These are phyloP conservation scores for Ginglymostoma cirratum DNA, from an alignment of 2,113 vertebrate genomes.

Conservation along the genomic window DNA sequence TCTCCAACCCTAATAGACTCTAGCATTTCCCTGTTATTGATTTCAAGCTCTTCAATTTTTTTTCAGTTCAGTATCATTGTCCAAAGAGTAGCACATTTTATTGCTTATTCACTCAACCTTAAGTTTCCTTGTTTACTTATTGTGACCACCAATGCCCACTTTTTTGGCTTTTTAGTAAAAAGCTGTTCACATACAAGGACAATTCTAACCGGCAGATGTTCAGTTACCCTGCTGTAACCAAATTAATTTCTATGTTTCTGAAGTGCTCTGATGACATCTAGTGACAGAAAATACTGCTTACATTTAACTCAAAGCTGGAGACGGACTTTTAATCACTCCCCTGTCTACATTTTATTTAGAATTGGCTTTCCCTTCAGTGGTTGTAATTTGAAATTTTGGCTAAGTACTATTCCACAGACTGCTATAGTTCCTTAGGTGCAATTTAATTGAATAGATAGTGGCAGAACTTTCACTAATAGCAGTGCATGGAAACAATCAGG, in stretches of 20 bases:
- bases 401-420: background rate
- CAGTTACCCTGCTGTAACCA: background rate
- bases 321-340: background rate
- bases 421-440: background rate
- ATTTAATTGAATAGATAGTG: background rate
- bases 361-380: slow-evolving; percentile 23
- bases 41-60: background rate
- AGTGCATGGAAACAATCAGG: background rate
- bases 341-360: slow-evolving; percentile 27
- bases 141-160: too few relatives aligned
- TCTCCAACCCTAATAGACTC: background rate
- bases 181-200: background rate
- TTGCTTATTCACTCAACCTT: background rate
- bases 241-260: background rate
- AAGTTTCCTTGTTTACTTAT: background rate
- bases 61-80: background rate
- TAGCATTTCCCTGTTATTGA: background rate
- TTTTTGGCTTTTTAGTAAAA: background rate
- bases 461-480: background rate
- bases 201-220: background rate
- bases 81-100: background rate
- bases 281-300: background rate
- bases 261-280: slow-evolving; percentile 24
- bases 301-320: background rate
- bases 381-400: background rate